Base-by-base conservation (phyloP, 1,140 invertebrate species). In the Trichonephila clavata region DNA sequence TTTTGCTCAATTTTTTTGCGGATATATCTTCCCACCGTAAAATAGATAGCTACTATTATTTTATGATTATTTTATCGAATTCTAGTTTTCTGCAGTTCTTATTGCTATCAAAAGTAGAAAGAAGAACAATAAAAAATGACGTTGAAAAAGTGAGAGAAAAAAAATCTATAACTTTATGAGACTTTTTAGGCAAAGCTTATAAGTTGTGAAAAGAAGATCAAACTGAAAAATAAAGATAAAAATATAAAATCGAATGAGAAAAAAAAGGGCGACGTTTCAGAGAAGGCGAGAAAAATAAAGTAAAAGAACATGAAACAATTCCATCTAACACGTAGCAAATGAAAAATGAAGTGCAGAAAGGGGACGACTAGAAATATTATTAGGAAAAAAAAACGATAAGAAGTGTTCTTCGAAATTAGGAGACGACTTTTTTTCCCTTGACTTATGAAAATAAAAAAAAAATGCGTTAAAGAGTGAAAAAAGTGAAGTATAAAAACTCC, bases 321-420 rank as follows among this genome's bases (percentile, higher is more conserved):
- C 89, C 43, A 27, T 60, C 89, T 77, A 80, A 90, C 89, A 90
- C 71, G 81, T 77, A 80, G 71, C 89, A 90, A 90, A 90, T 90
- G 89, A 90, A 90, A 80, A 90, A 90, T 90, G 89, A 90, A 90
- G 89, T 90, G 89, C 43, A 68, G 80, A 92, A 61, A 84, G 90
- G 71, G 57, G 68, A 90, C 57, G 89, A 60, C 77, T 80, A 81
- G 60, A 90, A 89, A 89, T 89, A 90, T 90, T 81, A 90, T 90
- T 63, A 88, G 86, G 50, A 60, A 83, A 86, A 80, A 88, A 77
- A 90, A 90, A 81, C 39, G 89, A 90, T 90, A 90, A 80, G 71
- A 90, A 90, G 89, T 90, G 89, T 90, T 90, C 89, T 90, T 81
- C 59, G 89, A 90, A 90, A 90, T 90, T 90, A 90, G 65, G 89